A percentile compares a stretch with the other conserved stretches of the same genome.
Evolutionary conservation across 2,113 vertebrate genomes (phyloP).

Genomic region (Girardinichthys multiradiatus): DNA sequence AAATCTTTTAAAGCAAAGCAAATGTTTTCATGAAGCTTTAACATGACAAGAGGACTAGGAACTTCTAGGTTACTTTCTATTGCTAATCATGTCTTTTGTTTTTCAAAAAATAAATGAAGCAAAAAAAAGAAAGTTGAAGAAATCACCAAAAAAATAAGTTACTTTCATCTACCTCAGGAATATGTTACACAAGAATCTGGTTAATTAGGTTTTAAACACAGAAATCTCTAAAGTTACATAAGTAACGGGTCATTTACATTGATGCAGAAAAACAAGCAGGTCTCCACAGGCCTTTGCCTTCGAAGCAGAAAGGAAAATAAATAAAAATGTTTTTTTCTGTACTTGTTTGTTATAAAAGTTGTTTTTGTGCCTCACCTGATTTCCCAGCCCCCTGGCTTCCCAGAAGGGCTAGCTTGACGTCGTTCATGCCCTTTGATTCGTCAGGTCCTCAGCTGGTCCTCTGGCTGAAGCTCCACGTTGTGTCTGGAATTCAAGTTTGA

Average conservation of each 20-base stretch:
- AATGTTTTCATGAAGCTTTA: too few relatives aligned
- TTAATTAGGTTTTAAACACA: neutral
- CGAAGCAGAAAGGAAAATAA: neutral
- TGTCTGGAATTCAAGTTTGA: slow-evolving; percentile 37
- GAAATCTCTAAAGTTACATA: neutral
- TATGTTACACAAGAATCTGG: neutral
- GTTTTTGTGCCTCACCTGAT: slow-evolving; percentile 74
- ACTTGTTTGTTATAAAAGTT: neutral
- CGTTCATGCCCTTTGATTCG: slow-evolving; percentile 69
- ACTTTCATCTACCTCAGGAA: neutral
- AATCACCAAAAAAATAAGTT: neutral
- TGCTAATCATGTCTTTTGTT: too few relatives aligned
- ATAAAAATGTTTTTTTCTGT: neutral
- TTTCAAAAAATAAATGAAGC: too few relatives aligned
- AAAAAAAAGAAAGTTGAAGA: neutral
- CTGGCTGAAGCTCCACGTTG: slow-evolving; percentile 19
- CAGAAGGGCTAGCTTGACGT: slow-evolving; percentile 81
- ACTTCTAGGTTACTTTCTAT: neutral
- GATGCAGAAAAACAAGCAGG: neutral
- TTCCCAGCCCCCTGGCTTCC: slow-evolving; percentile 80
- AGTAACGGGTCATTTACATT: neutral
- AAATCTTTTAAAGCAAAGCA: neutral
- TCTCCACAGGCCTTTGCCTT: neutral
- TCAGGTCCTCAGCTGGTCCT: slow-evolving; percentile 46
- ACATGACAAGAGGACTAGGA: neutral